These are phyloP conservation scores for Calephelis nemesis DNA, from an alignment of 1,140 invertebrate genomes.

Conservation along the genomic window DNA sequence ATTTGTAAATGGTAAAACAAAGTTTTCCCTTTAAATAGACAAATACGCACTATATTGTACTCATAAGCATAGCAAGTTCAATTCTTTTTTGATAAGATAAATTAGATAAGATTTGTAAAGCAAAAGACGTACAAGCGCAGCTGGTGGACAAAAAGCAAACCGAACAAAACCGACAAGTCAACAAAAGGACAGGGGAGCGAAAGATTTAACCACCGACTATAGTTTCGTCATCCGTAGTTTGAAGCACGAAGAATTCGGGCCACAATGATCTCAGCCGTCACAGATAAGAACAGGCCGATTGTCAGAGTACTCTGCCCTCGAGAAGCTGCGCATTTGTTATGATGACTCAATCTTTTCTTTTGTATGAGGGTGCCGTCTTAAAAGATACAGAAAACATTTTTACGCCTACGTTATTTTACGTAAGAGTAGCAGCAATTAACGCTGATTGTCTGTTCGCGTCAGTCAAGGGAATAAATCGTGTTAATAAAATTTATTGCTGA, in stretches of 20 bases:
- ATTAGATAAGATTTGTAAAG: constrained; percentile 70
- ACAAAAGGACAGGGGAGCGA: constrained; percentile 62
- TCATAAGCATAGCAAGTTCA: constrained; percentile 29
- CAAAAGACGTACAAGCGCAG: constrained; percentile 55
- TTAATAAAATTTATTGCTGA: constrained; percentile 74
- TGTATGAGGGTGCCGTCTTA: constrained; percentile 51
- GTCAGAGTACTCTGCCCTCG: constrained; percentile 60
- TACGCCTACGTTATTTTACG: constrained; percentile 56
- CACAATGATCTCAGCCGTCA: constrained; percentile 69
- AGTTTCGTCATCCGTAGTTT: constrained; percentile 66
- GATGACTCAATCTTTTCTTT: constrained; percentile 75
- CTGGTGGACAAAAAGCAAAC: constrained; percentile 61
- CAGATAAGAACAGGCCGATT: constrained; percentile 71
- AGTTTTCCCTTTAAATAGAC: too few relatives aligned
- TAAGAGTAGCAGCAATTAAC: constrained; percentile 72
- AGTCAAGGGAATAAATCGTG: constrained; percentile 62
- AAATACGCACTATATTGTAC: too few relatives aligned
- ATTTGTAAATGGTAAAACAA: too few relatives aligned
- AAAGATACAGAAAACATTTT: constrained; percentile 41
- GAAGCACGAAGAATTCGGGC: constrained; percentile 61
- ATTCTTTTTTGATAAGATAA: constrained; percentile 56
- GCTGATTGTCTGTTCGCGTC: constrained; percentile 54
- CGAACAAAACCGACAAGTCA: constrained; percentile 67
- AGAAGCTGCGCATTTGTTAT: constrained; percentile 69
- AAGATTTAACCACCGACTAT: constrained; percentile 55